Percentiles rank a stretch among this genome's conserved stretches.
Evolutionary conservation across 2,888 invertebrate genomes (phyloP).

Genomic region (Octonoba sinensis): DNA sequence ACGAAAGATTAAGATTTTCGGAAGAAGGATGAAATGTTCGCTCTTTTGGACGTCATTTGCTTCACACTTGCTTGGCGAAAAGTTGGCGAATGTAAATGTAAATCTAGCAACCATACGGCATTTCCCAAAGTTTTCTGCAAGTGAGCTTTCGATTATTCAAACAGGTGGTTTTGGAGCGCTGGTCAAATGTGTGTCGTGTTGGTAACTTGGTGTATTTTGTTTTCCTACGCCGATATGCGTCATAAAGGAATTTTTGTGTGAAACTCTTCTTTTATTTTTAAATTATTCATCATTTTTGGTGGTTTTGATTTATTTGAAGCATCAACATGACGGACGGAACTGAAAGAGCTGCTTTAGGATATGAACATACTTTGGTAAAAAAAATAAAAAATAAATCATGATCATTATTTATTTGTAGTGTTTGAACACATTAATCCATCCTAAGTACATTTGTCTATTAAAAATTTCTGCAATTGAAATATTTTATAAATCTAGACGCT

Average conservation of each 20-base stretch:
- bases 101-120: too few relatives aligned
- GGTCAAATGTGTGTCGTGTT: too few relatives aligned
- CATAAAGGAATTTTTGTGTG: background rate
- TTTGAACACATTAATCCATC: background rate
- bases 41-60: too few relatives aligned
- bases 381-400: background rate
- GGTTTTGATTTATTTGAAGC: background rate
- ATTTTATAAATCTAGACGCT: background rate
- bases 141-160: too few relatives aligned
- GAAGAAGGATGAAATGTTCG: too few relatives aligned
- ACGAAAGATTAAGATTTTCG: too few relatives aligned
- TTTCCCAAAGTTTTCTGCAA: too few relatives aligned
- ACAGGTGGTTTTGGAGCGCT: too few relatives aligned
- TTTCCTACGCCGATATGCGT: background rate
- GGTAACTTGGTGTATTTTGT: background rate
- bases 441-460: background rate
- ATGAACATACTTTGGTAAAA: conserved; percentile 64
- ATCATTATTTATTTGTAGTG: background rate
- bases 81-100: too few relatives aligned
- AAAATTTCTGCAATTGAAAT: conserved; percentile 5
- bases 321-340: conserved; percentile 40
- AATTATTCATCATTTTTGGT: background rate
- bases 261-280: background rate
- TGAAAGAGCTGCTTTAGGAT: conserved; percentile 60
- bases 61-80: too few relatives aligned